A percentile compares a stretch with the other conserved stretches of the same genome.
phyloP scores from a whole-genome alignment of 2,888 invertebrate genomes.

The Tryphoninae sp. region DNA sequence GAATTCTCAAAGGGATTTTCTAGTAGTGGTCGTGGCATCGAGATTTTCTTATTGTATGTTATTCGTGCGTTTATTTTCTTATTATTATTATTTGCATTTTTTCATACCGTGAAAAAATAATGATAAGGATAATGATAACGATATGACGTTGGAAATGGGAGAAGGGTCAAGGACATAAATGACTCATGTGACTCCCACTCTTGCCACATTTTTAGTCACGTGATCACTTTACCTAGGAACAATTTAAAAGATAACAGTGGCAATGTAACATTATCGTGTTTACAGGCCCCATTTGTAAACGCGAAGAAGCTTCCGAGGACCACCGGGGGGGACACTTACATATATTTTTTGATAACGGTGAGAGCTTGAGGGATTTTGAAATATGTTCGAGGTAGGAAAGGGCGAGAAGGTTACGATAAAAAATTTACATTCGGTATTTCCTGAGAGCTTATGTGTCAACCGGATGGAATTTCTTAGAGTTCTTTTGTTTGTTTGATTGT shows the following conservation, averaged over 20 bases:
- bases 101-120: neutral
- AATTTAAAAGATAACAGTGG: slow-evolving; percentile 36
- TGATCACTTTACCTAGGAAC: slow-evolving; percentile 21
- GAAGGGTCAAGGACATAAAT: slow-evolving; percentile 9
- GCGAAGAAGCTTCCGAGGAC: slow-evolving; percentile 42
- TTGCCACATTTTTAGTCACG: neutral
- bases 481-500: neutral
- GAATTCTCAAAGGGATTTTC: slow-evolving; percentile 12
- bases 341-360: slow-evolving; percentile 9
- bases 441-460: neutral
- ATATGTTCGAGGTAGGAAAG: neutral
- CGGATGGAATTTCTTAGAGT: neutral
- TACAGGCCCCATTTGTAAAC: neutral
- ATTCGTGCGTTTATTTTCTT: neutral
- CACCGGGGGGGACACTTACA: slow-evolving; percentile 5
- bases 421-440: neutral
- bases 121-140: neutral
- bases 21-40: neutral
- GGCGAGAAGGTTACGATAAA: neutral
- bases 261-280: neutral
- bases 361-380: neutral
- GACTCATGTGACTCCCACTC: neutral
- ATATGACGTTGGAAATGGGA: neutral
- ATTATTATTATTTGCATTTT: neutral
- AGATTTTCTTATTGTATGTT: neutral